Evolutionary conservation across 1,140 invertebrate species (phyloP), one percentile per base, ranked within the genome.

Genomic region (Drosophila prosaltans): DNA sequence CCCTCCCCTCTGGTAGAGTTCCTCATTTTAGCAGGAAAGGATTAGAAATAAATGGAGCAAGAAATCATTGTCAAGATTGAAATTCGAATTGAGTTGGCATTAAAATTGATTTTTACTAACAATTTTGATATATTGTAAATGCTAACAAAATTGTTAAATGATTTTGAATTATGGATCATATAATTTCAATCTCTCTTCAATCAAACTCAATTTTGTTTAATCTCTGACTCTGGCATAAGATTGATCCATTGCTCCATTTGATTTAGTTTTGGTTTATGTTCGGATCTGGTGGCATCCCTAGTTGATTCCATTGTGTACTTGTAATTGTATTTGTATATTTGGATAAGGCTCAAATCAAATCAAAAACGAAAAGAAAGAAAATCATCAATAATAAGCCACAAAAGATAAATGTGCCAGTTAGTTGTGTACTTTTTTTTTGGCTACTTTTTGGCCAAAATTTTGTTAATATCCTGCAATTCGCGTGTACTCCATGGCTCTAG

Each of bases 401-500:
- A 66, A 36, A 68, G 74, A 78, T 72, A 78, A 78, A 78, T 62
- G 69, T 78, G 75, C 75, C 62, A 72, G 65, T 45, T 54, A 28
- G 26, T 43, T 1, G 7, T 16, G 7, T 28, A 1, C n/a, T 16
- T 16, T 16, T 16, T 16, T 16, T 2, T 2, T 74, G 16, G 55
- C 10, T 36, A 80, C 66, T 91, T 92, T 26, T 71, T 81, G 30
- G 86, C 85, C 64, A 96, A 93, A 84, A 96, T 94, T 72, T 94
- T 94, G 91, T 96, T 96, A 93, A 96, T 96, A 91, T 95, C 95
- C 64, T 94, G 94, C 74, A 96, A 95, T 70, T 93, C 94, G 68
- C 94, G 93, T 21, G 95, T 96, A 89, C 95, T 96, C 95, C 95
- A 96, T 1, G 95, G 94, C 81, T 96, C 95, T 60, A 96, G 90